These are phyloP conservation scores for Drosophila busckii DNA, from an alignment of 1,140 invertebrate genomes.

Conservation along the genomic window DNA sequence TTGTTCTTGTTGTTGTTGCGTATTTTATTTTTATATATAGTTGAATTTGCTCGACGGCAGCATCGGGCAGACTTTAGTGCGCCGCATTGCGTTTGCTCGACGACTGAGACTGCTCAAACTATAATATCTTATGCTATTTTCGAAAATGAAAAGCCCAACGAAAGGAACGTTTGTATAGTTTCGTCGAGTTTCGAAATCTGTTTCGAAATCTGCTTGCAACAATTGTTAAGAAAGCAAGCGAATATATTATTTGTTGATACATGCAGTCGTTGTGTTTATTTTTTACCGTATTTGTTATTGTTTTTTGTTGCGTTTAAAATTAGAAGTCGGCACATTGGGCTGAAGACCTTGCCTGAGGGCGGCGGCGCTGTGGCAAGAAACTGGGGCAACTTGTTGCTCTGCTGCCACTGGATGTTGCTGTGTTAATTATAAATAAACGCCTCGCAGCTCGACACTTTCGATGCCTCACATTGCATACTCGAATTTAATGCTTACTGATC, in stretches of 20 bases:
- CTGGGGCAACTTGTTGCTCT: conserved; percentile 68
- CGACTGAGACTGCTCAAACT: conserved; percentile 53
- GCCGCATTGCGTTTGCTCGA: conserved; percentile 51
- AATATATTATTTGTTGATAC: conserved; percentile 12
- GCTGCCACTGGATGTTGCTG: conserved; percentile 21
- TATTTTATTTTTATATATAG: conserved; percentile 69
- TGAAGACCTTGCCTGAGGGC: conserved; percentile 55
- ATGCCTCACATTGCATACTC: no score
- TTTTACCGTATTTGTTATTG: conserved; percentile 32
- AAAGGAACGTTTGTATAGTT: conserved; percentile 23
- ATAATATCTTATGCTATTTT: conserved; percentile 52
- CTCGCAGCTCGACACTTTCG: not conserved
- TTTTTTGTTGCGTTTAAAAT: conserved; percentile 35
- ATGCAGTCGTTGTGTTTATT: conserved; percentile 35
- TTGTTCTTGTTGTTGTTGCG: conserved; percentile 26
- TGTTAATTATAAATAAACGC: conserved; percentile 63
- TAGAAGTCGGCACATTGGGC: conserved; percentile 47
- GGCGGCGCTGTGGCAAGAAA: conserved; percentile 22
- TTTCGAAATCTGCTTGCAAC: conserved; percentile 17
- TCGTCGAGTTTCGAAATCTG: conserved; percentile 54
- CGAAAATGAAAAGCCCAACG: conserved; percentile 52
- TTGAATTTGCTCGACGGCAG: conserved; percentile 19
- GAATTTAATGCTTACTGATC: no score
- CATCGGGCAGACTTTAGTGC: conserved; percentile 6
- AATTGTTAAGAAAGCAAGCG: conserved; percentile 22